Percentiles rank a stretch among this genome's conserved stretches.
Evolutionary conservation across 2,888 invertebrate species (phyloP).

Genomic region (Scaptomyza reducta): DNA sequence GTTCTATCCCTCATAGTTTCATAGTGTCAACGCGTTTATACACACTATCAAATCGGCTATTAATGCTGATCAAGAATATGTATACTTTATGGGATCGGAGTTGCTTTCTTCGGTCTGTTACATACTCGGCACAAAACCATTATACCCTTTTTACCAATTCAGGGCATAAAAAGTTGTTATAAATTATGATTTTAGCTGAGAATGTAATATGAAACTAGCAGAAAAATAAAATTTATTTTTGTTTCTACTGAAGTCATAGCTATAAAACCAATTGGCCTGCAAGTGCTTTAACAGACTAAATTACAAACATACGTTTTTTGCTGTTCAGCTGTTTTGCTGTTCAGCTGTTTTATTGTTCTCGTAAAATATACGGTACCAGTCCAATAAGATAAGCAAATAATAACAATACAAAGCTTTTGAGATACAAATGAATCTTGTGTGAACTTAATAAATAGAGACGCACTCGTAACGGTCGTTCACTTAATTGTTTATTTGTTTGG

Average conservation of each 20-base stretch:
- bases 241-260: neutral
- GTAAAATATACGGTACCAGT: neutral
- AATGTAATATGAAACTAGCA: constrained; percentile 2
- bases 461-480: constrained; percentile 69
- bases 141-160: too few relatives aligned
- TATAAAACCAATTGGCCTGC: constrained; percentile 6
- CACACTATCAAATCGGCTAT: too few relatives aligned
- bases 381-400: neutral
- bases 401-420: too few relatives aligned
- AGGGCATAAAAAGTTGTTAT: too few relatives aligned
- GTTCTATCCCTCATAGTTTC: too few relatives aligned
- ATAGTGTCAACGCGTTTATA: too few relatives aligned
- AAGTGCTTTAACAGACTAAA: constrained; percentile 3
- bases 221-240: too few relatives aligned
- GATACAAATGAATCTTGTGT: neutral
- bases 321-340: neutral
- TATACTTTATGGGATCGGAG: too few relatives aligned
- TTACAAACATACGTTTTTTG: constrained; percentile 1
- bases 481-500: constrained; percentile 45
- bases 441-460: constrained; percentile 1
- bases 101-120: too few relatives aligned
- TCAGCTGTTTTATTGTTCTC: neutral
- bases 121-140: too few relatives aligned
- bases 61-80: too few relatives aligned
- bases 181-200: too few relatives aligned